Evolutionary conservation across 2,888 invertebrate genomes (phyloP).

Genomic region (Didymodactylos carnosus): DNA sequence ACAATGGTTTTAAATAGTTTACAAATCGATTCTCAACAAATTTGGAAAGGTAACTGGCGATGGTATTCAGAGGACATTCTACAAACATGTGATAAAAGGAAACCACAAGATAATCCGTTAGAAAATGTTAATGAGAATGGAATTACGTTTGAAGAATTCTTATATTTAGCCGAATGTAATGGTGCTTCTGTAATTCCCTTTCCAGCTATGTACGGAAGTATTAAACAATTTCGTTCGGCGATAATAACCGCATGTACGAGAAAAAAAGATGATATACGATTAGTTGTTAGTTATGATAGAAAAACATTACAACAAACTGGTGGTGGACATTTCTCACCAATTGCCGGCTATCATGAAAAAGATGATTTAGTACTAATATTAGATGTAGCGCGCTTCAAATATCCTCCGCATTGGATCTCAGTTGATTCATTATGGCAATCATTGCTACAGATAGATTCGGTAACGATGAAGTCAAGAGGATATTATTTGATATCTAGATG

Average conservation of each 20-base stretch:
- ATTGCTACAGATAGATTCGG: conserved; percentile 25
- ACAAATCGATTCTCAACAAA: conserved; percentile 28
- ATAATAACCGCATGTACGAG: neutral
- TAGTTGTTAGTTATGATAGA: conserved; percentile 29
- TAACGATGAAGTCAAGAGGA: conserved; percentile 20
- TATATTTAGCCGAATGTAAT: conserved; percentile 32
- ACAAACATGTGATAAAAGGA: neutral
- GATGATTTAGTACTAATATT: conserved; percentile 28
- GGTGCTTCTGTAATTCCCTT: conserved; percentile 22
- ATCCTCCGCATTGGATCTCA: conserved; percentile 33
- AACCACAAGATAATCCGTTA: neutral
- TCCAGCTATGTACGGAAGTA: conserved; percentile 9
- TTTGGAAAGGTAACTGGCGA: conserved; percentile 30
- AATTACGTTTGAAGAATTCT: conserved; percentile 29
- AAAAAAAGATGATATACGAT: conserved; percentile 20
- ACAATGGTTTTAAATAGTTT: conserved; percentile 33
- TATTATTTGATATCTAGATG: conserved; percentile 2
- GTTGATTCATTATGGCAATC: conserved; percentile 25
- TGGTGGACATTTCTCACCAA: conserved; percentile 31
- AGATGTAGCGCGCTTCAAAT: conserved; percentile 35
- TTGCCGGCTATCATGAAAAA: conserved; percentile 31
- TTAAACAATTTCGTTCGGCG: neutral
- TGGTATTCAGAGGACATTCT: conserved; percentile 37
- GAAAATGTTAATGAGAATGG: conserved; percentile 22
- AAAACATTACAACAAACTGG: conserved; percentile 29